A percentile compares a stretch with the other conserved stretches of the same genome.
phyloP scores from a whole-genome alignment of 2,113 vertebrate genomes.

The Anseranas semipalmata region DNA sequence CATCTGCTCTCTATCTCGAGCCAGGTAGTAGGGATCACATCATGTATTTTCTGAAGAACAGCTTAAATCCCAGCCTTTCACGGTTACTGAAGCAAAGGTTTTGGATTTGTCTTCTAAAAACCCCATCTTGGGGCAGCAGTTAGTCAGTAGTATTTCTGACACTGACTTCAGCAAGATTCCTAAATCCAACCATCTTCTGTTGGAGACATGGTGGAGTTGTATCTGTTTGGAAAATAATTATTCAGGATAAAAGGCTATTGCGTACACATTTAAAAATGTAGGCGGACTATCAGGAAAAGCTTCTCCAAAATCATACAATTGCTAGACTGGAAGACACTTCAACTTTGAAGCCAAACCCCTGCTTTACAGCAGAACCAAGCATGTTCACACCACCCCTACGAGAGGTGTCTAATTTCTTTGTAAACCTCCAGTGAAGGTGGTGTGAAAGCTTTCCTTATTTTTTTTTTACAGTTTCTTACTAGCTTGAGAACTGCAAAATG shows the following conservation, averaged over 20 bases:
- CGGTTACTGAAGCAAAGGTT: background rate
- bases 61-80: background rate
- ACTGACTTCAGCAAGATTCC: background rate
- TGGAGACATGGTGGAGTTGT: background rate
- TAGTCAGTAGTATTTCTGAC: background rate
- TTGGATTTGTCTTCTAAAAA: background rate
- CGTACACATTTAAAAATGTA: background rate
- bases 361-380: background rate
- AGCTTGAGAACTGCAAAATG: background rate
- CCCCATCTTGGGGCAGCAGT: background rate
- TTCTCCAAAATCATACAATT: background rate
- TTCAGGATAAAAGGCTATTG: background rate
- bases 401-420: background rate
- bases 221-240: background rate
- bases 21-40: background rate
- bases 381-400: rapidly evolving
- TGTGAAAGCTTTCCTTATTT: background rate
- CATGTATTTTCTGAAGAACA: background rate
- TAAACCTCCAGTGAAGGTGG: background rate
- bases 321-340: background rate
- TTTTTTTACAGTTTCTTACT: background rate
- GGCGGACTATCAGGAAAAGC: background rate
- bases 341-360: background rate
- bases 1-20: background rate
- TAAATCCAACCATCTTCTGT: background rate